Evolutionary conservation across 2,797 vertebrate genomes (phyloP).

Genomic region (Jordanella pulchra): DNA sequence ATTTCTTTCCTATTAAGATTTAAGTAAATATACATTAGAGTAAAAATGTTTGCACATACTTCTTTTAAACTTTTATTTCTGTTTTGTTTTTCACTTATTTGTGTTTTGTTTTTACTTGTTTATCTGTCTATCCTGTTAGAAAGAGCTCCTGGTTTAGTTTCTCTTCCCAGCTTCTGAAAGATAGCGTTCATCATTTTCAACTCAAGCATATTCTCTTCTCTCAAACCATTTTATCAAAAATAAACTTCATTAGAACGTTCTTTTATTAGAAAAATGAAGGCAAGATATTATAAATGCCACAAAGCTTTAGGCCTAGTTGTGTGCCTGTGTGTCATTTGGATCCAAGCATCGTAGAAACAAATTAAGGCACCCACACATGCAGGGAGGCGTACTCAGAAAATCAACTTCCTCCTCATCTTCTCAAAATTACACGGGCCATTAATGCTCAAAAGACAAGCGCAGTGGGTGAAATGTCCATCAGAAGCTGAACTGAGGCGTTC

Average conservation of each 20-base stretch:
- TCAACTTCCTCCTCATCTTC: too few species aligned
- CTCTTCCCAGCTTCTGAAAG: background rate
- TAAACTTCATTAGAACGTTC: background rate
- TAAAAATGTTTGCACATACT: too few species aligned
- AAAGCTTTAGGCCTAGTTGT: background rate
- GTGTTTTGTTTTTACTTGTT: too few species aligned
- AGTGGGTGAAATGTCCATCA: too few species aligned
- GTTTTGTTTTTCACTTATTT: too few species aligned
- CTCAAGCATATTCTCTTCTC: conserved; percentile 4
- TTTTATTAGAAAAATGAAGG: background rate
- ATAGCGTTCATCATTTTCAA: background rate
- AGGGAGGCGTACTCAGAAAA: conserved; percentile 22
- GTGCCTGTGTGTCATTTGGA: conserved; percentile 9
- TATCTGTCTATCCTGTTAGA: too few species aligned
- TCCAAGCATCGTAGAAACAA: conserved; percentile 26
- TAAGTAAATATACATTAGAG: background rate
- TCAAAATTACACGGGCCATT: too few species aligned
- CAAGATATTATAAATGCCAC: conserved; percentile 10
- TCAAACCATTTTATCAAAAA: background rate
- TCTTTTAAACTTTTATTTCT: too few species aligned
- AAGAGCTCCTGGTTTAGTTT: background rate
- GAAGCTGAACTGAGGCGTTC: too few species aligned
- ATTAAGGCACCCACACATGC: conserved; percentile 5
- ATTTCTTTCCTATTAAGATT: conserved; percentile 7
- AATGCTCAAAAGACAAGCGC: too few species aligned